A percentile compares a stretch with the other conserved stretches of the same genome.
Evolutionary conservation across 2,797 vertebrate genomes (phyloP).

Genomic region (Manis javanica): DNA sequence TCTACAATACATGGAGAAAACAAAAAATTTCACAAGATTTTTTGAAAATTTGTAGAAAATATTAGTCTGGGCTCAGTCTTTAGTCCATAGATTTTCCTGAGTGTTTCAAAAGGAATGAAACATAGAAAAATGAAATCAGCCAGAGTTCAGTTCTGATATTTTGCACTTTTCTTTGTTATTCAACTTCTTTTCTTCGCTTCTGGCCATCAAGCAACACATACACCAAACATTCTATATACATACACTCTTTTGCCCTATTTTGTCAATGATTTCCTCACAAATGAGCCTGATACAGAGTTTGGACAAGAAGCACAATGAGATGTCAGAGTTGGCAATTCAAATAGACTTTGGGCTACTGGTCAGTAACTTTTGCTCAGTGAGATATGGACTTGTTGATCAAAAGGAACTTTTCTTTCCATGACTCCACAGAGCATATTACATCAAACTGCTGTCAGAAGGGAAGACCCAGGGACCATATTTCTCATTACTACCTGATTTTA

Average conservation of each 20-base stretch:
- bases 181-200: background rate
- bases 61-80: background rate
- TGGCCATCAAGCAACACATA: background rate
- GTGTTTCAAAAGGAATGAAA: background rate
- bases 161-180: background rate
- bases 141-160: background rate
- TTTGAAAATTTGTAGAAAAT: background rate
- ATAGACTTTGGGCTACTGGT: background rate
- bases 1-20: background rate
- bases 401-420: conserved; percentile 2
- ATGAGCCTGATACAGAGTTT: background rate
- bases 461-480: background rate
- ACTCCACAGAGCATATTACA: background rate
- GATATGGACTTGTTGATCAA: background rate
- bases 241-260: background rate
- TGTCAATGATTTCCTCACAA: background rate
- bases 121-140: background rate
- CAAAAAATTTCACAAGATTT: background rate
- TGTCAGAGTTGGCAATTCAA: background rate
- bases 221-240: background rate
- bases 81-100: background rate
- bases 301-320: background rate
- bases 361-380: background rate
- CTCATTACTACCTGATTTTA: background rate
- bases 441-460: background rate